These are phyloP conservation scores for Teleogryllus oceanicus DNA, from an alignment of 2,888 invertebrate species.

Conservation along the genomic window DNA sequence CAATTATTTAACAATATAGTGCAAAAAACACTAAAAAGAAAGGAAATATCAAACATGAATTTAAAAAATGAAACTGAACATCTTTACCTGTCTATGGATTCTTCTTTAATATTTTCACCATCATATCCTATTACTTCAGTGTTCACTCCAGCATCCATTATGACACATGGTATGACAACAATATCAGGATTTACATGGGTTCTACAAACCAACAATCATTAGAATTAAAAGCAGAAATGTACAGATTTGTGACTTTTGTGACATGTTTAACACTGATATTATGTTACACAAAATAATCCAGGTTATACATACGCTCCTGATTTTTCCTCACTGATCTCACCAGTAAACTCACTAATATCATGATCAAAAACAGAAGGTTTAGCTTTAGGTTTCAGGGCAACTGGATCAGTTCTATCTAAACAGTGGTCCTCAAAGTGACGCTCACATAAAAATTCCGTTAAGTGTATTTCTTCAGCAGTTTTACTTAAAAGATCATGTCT, in stretches of 20 bases:
- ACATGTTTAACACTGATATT: too few relatives aligned
- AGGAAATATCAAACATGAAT: neutral
- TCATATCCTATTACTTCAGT: neutral
- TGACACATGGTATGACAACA: constrained; percentile 9
- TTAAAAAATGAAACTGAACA: neutral
- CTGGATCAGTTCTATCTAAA: constrained; percentile 20
- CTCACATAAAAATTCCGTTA: constrained; percentile 25
- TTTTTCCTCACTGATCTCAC: neutral
- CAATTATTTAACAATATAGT: neutral
- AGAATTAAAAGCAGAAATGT: too few relatives aligned
- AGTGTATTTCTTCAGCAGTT: constrained; percentile 21
- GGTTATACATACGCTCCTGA: neutral
- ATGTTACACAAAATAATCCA: too few relatives aligned
- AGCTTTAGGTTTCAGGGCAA: constrained; percentile 24
- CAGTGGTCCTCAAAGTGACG: constrained; percentile 25
- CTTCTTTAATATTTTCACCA: constrained; percentile 10
- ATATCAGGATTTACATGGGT: neutral
- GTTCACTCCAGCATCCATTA: neutral
- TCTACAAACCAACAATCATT: neutral
- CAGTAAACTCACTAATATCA: constrained; percentile 21
- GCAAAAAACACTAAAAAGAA: neutral
- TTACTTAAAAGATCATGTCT: constrained; percentile 23
- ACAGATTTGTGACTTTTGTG: too few relatives aligned
- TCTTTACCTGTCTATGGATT: neutral
- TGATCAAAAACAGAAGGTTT: constrained; percentile 23